A percentile compares a stretch with the other conserved stretches of the same genome.
These are phyloP conservation scores for Puntigrus tetrazona DNA, from an alignment of 2,113 vertebrate species.

Conservation along the genomic window DNA sequence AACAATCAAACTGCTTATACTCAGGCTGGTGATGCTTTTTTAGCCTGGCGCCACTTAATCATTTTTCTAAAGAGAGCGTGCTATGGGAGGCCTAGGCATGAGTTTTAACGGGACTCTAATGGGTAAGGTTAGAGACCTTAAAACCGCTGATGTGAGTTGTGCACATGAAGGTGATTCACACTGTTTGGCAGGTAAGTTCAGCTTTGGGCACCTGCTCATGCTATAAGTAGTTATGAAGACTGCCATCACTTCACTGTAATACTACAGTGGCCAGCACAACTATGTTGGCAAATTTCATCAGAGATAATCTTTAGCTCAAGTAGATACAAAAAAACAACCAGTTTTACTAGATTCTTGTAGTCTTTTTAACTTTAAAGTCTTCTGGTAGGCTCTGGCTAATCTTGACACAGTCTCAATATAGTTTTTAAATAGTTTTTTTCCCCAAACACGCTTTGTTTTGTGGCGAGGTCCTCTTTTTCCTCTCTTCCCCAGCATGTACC, in stretches of 20 bases:
- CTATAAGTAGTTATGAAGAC: background rate
- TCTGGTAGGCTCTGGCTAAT: background rate
- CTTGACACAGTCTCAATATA: background rate
- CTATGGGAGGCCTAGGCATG: constrained; percentile 30
- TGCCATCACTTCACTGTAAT: background rate
- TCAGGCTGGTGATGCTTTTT: background rate
- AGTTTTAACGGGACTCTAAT: constrained; percentile 50
- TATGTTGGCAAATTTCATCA: background rate
- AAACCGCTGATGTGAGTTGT: constrained; percentile 28
- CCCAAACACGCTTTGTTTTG: background rate
- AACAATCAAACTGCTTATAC: constrained; percentile 30
- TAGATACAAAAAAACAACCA: background rate
- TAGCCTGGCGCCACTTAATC: constrained; percentile 29
- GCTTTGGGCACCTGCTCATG: background rate
- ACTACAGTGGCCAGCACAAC: background rate
- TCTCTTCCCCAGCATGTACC: background rate
- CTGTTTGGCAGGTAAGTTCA: background rate
- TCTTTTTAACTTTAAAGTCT: background rate
- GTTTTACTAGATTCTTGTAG: background rate
- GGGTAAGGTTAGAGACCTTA: constrained; percentile 16
- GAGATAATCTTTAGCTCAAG: background rate
- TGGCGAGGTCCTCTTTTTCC: background rate
- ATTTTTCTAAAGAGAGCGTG: constrained; percentile 45
- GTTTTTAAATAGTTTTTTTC: background rate
- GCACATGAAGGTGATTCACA: background rate